These are phyloP conservation scores for Lasioglossum villosulum DNA, from an alignment of 2,888 invertebrate species.

Conservation along the genomic window DNA sequence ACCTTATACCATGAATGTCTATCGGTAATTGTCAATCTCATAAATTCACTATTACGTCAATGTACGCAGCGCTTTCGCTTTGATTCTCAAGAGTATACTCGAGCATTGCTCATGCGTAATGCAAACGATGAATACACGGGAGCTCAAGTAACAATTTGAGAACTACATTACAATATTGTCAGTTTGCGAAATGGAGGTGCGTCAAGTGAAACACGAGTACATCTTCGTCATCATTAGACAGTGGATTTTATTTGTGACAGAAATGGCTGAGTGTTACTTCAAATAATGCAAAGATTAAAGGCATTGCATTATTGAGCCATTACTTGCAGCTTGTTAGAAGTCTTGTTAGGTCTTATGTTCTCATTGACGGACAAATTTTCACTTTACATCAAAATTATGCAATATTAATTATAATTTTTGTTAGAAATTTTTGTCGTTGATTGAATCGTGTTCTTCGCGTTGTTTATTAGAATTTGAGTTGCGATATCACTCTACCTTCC, in stretches of 20 bases:
- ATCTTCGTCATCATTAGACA: neutral
- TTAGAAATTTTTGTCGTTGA: neutral
- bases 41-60: neutral
- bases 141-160: too few species aligned
- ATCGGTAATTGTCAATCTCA: neutral
- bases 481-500: too few species aligned
- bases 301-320: too few species aligned
- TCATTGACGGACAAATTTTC: neutral
- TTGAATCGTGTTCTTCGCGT: neutral
- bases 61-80: neutral
- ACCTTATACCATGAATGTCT: too few species aligned
- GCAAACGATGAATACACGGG: too few species aligned
- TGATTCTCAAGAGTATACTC: neutral
- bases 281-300: too few species aligned
- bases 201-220: neutral
- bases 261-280: neutral
- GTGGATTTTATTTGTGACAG: neutral
- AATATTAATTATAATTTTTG: neutral
- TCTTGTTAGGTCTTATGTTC: too few species aligned
- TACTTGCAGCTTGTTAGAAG: too few species aligned
- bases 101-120: too few species aligned
- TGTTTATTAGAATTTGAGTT: neutral
- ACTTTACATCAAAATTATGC: neutral
- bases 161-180: neutral
- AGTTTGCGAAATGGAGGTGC: neutral